phyloP scores from a whole-genome alignment of 2,797 vertebrate genomes.

The Thunnus albacares region DNA sequence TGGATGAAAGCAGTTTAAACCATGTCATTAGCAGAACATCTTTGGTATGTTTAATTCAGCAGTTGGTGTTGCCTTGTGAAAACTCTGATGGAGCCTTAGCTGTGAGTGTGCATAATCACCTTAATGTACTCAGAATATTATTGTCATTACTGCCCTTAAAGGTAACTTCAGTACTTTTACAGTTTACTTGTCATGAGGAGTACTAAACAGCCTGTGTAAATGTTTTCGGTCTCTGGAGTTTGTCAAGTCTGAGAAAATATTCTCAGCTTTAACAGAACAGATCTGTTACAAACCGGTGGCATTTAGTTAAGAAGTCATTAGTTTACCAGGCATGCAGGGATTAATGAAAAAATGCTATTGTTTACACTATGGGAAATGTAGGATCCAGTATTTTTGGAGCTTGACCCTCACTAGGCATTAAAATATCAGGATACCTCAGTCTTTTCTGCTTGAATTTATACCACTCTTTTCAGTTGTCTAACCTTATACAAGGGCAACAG shows the following conservation, averaged over 20 bases:
- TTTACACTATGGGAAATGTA: neutral
- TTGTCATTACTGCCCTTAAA: neutral
- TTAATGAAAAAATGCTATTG: neutral
- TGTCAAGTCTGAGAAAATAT: conserved; percentile 7
- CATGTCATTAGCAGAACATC: neutral
- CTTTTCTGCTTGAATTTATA: neutral
- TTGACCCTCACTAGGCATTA: neutral
- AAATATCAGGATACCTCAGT: no score
- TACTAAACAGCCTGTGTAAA: no score
- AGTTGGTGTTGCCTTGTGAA: neutral
- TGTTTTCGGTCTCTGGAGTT: neutral
- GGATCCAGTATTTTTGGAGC: no score
- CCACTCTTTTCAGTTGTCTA: neutral
- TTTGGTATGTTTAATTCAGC: neutral
- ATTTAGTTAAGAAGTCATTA: neutral
- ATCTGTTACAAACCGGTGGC: neutral
- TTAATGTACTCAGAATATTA: neutral
- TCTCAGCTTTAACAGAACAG: neutral
- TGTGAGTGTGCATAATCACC: neutral
- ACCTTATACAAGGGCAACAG: no score
- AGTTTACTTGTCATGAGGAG: no score
- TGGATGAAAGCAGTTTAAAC: neutral
- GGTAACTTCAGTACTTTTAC: no score
- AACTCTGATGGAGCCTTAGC: neutral
- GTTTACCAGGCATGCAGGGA: neutral